These are phyloP conservation scores for Trichogramma dendrolimi DNA, from an alignment of 2,888 invertebrate genomes.

Conservation along the genomic window DNA sequence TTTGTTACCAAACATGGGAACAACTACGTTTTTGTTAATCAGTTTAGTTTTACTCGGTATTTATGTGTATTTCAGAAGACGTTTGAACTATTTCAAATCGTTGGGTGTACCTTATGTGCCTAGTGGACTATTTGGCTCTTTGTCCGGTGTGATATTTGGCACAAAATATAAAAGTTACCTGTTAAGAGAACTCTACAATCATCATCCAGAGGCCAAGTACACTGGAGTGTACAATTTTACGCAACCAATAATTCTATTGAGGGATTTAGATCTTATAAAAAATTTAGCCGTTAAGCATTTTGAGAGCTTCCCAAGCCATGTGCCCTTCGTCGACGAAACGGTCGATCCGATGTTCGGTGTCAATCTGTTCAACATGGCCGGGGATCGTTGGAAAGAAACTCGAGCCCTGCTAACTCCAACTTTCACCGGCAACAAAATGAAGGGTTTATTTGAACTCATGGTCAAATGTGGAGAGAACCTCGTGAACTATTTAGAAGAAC, in stretches of 20 bases:
- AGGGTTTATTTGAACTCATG: slow-evolving; percentile 55
- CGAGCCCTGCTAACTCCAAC: slow-evolving; percentile 54
- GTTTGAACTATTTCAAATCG: background rate
- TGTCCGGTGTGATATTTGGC: slow-evolving; percentile 28
- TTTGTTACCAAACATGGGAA: too few species aligned
- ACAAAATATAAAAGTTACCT: slow-evolving; percentile 16
- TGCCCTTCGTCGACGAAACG: slow-evolving; percentile 30
- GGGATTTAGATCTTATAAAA: slow-evolving; percentile 44
- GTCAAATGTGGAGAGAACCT: slow-evolving; percentile 41
- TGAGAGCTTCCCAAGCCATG: slow-evolving; percentile 41
- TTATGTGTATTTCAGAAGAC: background rate
- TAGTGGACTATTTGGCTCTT: slow-evolving; percentile 29
- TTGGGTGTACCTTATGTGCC: background rate
- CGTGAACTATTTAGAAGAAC: slow-evolving; percentile 32
- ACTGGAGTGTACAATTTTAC: slow-evolving; percentile 40
- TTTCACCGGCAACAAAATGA: slow-evolving; percentile 47
- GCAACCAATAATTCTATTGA: slow-evolving; percentile 37
- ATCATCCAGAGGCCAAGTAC: slow-evolving; percentile 35
- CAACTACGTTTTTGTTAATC: background rate
- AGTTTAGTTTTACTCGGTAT: background rate
- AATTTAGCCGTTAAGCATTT: slow-evolving; percentile 40
- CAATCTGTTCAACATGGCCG: slow-evolving; percentile 38
- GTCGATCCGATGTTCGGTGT: slow-evolving; percentile 35
- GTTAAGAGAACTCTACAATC: slow-evolving; percentile 30
- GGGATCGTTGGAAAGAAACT: slow-evolving; percentile 55